Evolutionary conservation across 2,113 vertebrate genomes (phyloP).

Genomic region (Mionectes macconnelli): DNA sequence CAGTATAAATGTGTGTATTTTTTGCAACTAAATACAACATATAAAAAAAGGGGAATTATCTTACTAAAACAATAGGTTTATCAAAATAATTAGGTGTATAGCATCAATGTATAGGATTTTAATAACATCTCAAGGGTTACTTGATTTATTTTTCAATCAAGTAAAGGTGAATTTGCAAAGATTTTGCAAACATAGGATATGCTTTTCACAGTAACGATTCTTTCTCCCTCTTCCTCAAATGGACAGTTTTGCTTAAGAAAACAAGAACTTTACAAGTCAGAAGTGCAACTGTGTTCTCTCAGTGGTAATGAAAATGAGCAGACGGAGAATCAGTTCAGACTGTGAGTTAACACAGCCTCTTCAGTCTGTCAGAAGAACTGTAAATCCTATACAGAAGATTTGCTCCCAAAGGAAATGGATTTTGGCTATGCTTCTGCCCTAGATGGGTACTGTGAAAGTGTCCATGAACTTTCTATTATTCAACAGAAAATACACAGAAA

Average conservation of each 20-base stretch:
- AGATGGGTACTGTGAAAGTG: background rate
- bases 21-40: background rate
- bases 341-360: background rate
- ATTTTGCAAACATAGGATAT: background rate
- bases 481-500: background rate
- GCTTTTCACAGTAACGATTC: background rate
- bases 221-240: background rate
- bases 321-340: background rate
- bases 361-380: conserved; percentile 3
- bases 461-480: conserved; percentile 7
- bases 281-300: background rate
- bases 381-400: conserved; percentile 38
- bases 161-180: background rate
- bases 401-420: background rate
- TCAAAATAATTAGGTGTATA: background rate
- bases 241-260: background rate
- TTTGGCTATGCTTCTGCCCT: background rate
- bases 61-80: background rate
- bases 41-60: background rate
- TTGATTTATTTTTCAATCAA: background rate
- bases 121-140: background rate
- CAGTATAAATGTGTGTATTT: background rate
- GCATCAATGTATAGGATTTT: background rate
- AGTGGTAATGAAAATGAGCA: background rate
- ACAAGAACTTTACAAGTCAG: background rate